Conservation (phyloP, 1,140 invertebrate genomes). For the Brachionus calyciflorus region DNA sequence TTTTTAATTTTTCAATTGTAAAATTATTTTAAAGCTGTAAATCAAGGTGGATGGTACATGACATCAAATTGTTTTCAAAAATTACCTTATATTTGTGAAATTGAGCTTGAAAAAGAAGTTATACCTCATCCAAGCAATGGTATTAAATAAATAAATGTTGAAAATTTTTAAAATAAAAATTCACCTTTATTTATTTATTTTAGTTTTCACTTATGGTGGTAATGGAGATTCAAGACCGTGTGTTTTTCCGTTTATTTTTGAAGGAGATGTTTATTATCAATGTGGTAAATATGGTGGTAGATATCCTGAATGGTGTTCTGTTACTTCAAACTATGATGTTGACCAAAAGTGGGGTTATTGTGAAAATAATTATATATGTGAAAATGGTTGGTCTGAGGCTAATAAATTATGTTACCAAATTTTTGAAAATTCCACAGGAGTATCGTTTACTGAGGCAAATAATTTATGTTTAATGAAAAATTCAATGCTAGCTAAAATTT, state of each 20-base stretch:
- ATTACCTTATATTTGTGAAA: constrained; percentile 27
- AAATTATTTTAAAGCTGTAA: not conserved
- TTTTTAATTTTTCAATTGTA: not conserved
- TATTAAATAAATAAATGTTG: not conserved
- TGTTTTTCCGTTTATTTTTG: constrained; percentile 49
- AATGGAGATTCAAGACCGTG: constrained; percentile 42
- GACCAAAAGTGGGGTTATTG: constrained; percentile 49
- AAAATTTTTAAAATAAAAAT: not conserved
- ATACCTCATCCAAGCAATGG: constrained; percentile 43
- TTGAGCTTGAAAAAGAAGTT: constrained; percentile 11
- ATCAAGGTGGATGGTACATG: constrained; percentile 3
- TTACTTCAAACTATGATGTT: constrained; percentile 47
- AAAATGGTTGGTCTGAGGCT: not conserved
- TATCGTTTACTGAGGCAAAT: constrained; percentile 18
- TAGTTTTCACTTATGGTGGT: constrained; percentile 23
- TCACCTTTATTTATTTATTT: too few relatives aligned
- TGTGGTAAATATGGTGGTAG: constrained; percentile 33
- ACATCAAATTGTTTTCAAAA: constrained; percentile 37
- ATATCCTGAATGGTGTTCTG: constrained; percentile 47
- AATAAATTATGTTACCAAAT: not conserved
- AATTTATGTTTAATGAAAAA: not conserved
- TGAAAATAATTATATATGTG: not conserved
- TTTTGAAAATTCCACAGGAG: not conserved
- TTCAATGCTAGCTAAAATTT: not conserved
- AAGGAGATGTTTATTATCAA: constrained; percentile 43